Evolutionary conservation across 2,888 invertebrate genomes (phyloP), one percentile per base, ranked within the genome.

Genomic region (Cerastis leucographa): DNA sequence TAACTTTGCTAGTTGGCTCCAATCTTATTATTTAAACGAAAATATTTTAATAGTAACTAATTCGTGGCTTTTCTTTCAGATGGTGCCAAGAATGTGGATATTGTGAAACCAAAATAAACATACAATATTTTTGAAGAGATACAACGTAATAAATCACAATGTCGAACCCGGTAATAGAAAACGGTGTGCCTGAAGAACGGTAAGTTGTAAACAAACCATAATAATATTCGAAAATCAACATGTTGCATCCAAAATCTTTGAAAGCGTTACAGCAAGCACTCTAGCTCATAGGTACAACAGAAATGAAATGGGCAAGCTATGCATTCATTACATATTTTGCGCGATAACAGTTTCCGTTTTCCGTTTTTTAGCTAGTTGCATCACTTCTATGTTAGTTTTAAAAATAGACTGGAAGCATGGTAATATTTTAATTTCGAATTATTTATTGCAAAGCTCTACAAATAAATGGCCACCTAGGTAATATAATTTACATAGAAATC

Each of bases 161-260:
- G 96, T 94, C 96, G 78, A 94, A 92, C 85, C 86, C 92, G n/a
- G 92, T 92, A 42, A 93, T 92, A 51, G 95, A 96, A 90, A 95
- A 95, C 79, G 95, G 95, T 17, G 88, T 94, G 40, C 92, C 90
- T 56, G 96, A 96, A 80, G 96, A 96, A 77, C 93, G 94, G 96
- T 96, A 93, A 93, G 87, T 44, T 49, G 14, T 42, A 59, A 69
- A 17, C 80, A 40, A 29, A 19, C 1, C 29, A 19, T 8, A 44
- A 19, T 8, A 44, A 22, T 5, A 64, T 6, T 29, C 12, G 29
- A 40, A 56, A 42, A 7, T 22, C 6, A 0, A 46, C 17, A 35
- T 56, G 4, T 9, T 42, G 0, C 11, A 22, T 11, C 1, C 1
- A 22, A 35, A 56, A 3, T 22, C 14, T 7, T 74, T 14, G 8